Conservation (phyloP, 2,113 vertebrate species). For the Rhegmatorhina hoffmannsi region DNA sequence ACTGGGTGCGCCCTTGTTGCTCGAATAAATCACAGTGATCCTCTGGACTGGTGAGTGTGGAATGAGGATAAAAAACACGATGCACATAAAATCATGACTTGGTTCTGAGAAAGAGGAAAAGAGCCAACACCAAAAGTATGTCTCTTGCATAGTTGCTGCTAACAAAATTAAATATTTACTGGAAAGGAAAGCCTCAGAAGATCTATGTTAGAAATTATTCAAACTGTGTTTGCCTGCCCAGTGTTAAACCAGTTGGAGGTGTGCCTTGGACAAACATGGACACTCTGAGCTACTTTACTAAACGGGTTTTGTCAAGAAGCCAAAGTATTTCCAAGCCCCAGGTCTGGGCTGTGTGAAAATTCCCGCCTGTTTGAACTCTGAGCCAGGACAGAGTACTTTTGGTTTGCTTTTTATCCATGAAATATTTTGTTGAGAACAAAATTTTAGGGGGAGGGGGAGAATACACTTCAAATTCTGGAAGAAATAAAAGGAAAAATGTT, state of each 20-base stretch:
- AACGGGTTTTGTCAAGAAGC: not conserved
- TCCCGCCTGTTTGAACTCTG: not conserved
- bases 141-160: not conserved
- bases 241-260: not conserved
- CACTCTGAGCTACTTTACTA: not conserved
- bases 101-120: not conserved
- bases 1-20: not conserved
- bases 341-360: constrained; percentile 39
- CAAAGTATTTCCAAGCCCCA: constrained; percentile 25
- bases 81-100: not conserved
- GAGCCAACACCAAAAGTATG: not conserved
- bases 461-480: constrained; percentile 48
- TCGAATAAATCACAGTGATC: not conserved
- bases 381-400: constrained; percentile 50
- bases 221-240: not conserved
- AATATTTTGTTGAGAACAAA: constrained; percentile 42
- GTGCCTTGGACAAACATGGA: not conserved
- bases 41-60: not conserved
- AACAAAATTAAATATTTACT: not conserved
- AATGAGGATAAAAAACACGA: fast-evolving
- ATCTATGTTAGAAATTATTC: not conserved
- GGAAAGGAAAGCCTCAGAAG: not conserved
- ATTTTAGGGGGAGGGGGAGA: constrained; percentile 5
- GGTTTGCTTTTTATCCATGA: constrained; percentile 40
- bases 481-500: constrained; percentile 55